phyloP scores from a whole-genome alignment of 1,140 invertebrate species.

The Yoshiicerus persimilis region DNA sequence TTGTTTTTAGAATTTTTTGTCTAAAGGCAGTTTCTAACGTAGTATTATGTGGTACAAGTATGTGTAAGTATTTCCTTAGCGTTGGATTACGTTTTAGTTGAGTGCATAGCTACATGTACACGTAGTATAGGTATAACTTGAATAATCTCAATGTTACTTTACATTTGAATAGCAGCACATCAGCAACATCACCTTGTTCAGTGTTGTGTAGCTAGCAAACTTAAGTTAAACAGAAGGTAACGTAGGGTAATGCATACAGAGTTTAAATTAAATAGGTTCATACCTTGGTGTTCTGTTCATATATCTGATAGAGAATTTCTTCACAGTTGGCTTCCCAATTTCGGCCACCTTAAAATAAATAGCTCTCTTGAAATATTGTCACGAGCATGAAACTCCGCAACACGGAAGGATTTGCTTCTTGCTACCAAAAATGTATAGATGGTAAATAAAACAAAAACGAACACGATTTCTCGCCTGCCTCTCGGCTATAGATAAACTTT shows the following conservation, averaged over 20 bases:
- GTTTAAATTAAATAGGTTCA: background rate
- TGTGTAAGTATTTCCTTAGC: background rate
- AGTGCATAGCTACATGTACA: background rate
- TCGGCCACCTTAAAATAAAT: background rate
- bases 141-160: background rate
- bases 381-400: conserved; percentile 37
- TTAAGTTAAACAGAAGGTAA: too few species aligned
- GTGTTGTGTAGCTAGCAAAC: too few species aligned
- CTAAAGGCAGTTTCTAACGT: background rate
- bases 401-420: conserved; percentile 29
- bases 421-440: background rate
- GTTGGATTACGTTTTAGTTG: background rate
- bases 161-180: background rate
- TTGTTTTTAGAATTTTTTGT: background rate
- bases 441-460: conserved; percentile 29
- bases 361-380: conserved; percentile 25
- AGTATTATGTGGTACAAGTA: background rate
- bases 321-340: background rate
- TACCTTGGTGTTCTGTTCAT: too few species aligned
- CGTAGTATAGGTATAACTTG: background rate
- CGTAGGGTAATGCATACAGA: too few species aligned
- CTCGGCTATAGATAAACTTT: background rate
- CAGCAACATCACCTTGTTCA: background rate
- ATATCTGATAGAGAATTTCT: background rate
- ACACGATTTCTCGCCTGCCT: conserved; percentile 12